Evolutionary conservation across 2,797 vertebrate genomes (phyloP).

Genomic region (Enteromius thamalakanensis): DNA sequence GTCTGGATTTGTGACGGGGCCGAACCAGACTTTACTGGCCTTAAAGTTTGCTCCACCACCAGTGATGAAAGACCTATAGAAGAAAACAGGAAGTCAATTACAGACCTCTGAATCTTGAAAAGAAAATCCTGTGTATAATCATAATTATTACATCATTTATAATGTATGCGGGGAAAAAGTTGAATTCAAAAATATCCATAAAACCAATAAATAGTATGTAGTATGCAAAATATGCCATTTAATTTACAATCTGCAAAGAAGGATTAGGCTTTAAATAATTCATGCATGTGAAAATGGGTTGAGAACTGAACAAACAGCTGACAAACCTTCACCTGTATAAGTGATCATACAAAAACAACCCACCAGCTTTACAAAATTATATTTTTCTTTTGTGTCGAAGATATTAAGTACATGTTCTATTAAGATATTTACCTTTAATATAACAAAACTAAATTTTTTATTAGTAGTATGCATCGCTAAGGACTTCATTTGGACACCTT

Average conservation of each 20-base stretch:
- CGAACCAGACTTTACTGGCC: slow-evolving; percentile 16
- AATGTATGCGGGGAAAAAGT: no score
- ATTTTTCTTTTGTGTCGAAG: no score
- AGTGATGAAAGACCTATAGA: slow-evolving; percentile 9
- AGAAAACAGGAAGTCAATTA: neutral
- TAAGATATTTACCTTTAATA: no score
- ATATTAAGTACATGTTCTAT: no score
- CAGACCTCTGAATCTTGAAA: neutral
- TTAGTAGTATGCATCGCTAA: no score
- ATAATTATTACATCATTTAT: neutral
- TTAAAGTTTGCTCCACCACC: neutral
- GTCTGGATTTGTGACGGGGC: slow-evolving; percentile 8
- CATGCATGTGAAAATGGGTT: neutral
- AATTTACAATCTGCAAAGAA: neutral
- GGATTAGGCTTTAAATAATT: neutral
- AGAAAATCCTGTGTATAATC: neutral
- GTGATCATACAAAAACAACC: no score
- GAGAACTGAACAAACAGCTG: neutral
- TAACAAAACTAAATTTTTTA: no score
- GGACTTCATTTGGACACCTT: no score
- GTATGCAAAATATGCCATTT: neutral
- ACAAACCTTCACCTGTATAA: neutral
- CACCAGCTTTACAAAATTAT: no score
- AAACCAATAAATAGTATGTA: neutral
- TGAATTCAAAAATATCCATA: neutral